Evolutionary conservation across 2,888 invertebrate genomes (phyloP), one percentile per base, ranked within the genome.

Genomic region (Harpalus rubripes): DNA sequence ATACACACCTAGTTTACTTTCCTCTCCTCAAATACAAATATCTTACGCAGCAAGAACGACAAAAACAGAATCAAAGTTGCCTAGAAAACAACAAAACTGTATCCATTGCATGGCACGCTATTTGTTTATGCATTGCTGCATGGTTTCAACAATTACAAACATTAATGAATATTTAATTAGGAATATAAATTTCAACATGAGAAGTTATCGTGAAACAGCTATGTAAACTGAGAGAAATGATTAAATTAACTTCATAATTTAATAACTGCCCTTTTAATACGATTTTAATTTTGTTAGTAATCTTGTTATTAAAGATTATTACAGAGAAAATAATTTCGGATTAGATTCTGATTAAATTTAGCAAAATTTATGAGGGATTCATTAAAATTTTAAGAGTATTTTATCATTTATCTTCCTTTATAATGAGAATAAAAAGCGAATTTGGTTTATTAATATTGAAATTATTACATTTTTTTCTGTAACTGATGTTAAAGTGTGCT

Each of bases 1-100:
- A 80, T 80, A 80, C 80, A 80, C 41, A 18, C 39, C 80, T 63
- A 59, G 63, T 80, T 80, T 80, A 80, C 80, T 80, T 80, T 80
- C 16, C 63, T 68, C 68, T 68, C n/a, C 72, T 44, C 8, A 44
- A 41, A 74, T 15, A 72, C 15, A 72, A 41, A 74, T 74, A 18
- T 74, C 44, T 44, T 74, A 74, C 72, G 44, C 72, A 74, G 52
- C 41, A 7, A 63, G 63, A 15, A 68, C 41, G 72, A 74, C 41
- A 68, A 39, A 63, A 63, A 26, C 63, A 68, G 32, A 63, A 63
- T 63, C 63, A 22, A 32, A 12, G 32, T 39, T 39, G 68, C 63
- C 26, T 26, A 22, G 63, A 63, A 26, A 15, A 68, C 26, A 63
- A 63, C 26, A 63, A 63, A 68, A 68, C 68, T 26, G 32, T 32